Base-by-base conservation (phyloP, 2,113 vertebrate species). In the Rhizomys pruinosus region DNA sequence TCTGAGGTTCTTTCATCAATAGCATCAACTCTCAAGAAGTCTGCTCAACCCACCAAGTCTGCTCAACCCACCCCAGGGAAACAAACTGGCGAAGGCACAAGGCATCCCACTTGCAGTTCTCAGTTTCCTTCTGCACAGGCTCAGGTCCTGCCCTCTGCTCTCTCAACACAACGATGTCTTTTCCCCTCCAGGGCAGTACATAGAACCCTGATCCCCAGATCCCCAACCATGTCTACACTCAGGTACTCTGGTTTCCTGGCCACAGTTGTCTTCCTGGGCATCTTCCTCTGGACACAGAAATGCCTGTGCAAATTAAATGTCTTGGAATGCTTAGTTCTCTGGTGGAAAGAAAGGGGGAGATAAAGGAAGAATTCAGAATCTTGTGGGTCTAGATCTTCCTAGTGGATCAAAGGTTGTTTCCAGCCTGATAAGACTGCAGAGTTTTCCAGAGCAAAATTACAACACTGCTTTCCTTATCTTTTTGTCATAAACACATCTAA, bases 31-130 rank as follows among this genome's bases (percentile, higher is more conserved):
- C 17, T 55, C 42, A 8, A 77, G 52, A 77, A 73, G 42, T 94
- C 72, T 93, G n/a, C 78, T 92, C 42, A 95, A 92, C 47, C n/a
- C n/a, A 86, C 42, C 19, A 17, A 88, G 47, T 89, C 71, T 59
- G 90, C 95, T 96, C 88, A n/a, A n/a, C n/a, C n/a, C n/a, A n/a
- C n/a, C 95, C 92, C 25, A 52, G 95, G 93, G 95, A 96, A 89
- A 93, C 59, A 32, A 84, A 34, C 82, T 69, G 19, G 27, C 96
- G 94, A 96, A 29, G 78, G 93, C 95, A 96, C 81, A 97, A 92
- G 57, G 47, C 77, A 22, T 52, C 68, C 16, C 77, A 73, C 17
- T 91, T 59, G 23, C n/a, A 25, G 76, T 7, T 74, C 42, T 78
- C 76, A 63, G 61, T n/a, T 66, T 6, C 61, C 80, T 91, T 64